A percentile compares a stretch with the other conserved stretches of the same genome.
These are phyloP conservation scores for Esox lucius DNA, from an alignment of 2,797 vertebrate genomes.

Conservation along the genomic window DNA sequence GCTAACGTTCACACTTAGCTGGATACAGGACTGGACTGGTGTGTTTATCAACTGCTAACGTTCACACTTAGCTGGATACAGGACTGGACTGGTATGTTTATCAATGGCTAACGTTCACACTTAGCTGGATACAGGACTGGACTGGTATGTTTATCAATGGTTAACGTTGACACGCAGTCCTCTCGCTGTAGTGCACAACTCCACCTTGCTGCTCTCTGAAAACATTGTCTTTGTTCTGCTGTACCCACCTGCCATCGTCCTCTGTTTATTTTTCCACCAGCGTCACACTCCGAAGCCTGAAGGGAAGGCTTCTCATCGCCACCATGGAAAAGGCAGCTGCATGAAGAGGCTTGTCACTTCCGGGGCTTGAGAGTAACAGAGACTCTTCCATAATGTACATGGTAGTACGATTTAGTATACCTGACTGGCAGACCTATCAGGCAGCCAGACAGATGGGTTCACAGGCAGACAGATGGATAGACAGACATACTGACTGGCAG, in stretches of 20 bases:
- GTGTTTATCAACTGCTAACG: conserved; percentile 26
- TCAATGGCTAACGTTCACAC: conserved; percentile 20
- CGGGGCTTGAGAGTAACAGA: conserved; percentile 37
- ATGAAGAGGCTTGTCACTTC: conserved; percentile 45
- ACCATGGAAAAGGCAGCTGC: conserved; percentile 46
- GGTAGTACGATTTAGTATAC: background rate
- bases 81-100: conserved; percentile 19
- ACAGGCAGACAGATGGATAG: background rate
- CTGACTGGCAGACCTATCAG: background rate
- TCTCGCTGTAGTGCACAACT: conserved; percentile 5
- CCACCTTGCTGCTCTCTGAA: conserved; percentile 22
- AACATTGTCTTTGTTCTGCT: conserved; percentile 52
- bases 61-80: conserved; percentile 34
- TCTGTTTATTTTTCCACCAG: conserved; percentile 36
- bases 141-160: conserved; percentile 24
- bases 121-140: conserved; percentile 33
- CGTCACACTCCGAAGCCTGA: background rate
- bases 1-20: conserved; percentile 19
- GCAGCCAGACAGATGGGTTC: background rate
- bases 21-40: conserved; percentile 29
- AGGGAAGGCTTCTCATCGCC: conserved; percentile 13
- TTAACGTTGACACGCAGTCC: conserved; percentile 12
- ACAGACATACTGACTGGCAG: background rate
- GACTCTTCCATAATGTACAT: background rate
- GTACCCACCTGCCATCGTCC: conserved; percentile 53